A percentile compares a stretch with the other conserved stretches of the same genome.
These are phyloP conservation scores for Idaea dimidiata DNA, from an alignment of 2,888 invertebrate species.

Conservation along the genomic window DNA sequence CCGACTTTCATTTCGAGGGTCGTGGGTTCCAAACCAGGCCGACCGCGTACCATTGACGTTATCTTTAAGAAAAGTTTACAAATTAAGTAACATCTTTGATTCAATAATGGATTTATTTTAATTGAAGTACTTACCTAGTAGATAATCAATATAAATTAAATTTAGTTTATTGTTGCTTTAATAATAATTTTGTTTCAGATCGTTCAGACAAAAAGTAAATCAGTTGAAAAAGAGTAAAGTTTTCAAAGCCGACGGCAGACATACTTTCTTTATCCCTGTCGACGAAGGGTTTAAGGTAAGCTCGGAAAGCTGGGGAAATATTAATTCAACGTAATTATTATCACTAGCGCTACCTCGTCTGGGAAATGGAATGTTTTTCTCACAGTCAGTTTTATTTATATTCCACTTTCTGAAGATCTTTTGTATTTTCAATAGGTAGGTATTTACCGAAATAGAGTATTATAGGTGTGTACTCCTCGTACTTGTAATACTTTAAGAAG, in stretches of 20 bases:
- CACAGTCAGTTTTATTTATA: neutral
- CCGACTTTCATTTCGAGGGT: no score
- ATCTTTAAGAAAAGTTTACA: no score
- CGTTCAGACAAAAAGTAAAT: conserved; percentile 88
- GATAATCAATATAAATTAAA: no score
- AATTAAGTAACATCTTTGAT: no score
- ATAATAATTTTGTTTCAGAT: conserved; percentile 71
- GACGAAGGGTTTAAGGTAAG: conserved; percentile 93
- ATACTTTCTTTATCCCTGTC: conserved; percentile 94
- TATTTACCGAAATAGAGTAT: neutral
- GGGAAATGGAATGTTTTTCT: neutral
- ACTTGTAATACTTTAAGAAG: no score
- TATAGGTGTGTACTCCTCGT: no score
- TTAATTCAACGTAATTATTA: conserved; percentile 2
- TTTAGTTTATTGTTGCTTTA: neutral
- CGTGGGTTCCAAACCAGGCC: no score
- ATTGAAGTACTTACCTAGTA: no score
- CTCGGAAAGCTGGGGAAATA: conserved; percentile 9
- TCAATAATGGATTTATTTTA: no score
- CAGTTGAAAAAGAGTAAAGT: conserved; percentile 87
- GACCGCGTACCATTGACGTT: no score
- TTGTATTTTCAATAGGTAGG: no score
- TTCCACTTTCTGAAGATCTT: neutral
- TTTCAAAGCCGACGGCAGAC: conserved; percentile 88
- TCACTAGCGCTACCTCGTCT: neutral